Conservation (phyloP, 64 coral and sea anemone species). For the Trachythela sp. region DNA sequence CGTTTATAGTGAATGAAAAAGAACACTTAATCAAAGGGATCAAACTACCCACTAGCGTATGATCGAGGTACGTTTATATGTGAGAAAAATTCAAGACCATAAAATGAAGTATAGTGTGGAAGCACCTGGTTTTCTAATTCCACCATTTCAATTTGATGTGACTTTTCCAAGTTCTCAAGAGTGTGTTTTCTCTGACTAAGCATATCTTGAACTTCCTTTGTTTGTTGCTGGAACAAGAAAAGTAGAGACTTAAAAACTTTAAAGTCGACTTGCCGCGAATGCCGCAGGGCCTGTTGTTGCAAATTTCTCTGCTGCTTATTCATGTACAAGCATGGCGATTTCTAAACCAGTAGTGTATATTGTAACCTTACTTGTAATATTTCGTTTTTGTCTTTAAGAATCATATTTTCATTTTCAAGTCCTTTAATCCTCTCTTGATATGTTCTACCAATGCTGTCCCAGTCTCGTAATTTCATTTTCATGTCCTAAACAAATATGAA, state of each 20-base stretch:
- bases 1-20: too few species aligned
- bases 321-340: too few species aligned
- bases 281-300: too few species aligned
- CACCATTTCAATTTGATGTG: conserved; percentile 22
- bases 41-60: too few species aligned
- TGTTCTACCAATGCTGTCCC: conserved; percentile 1
- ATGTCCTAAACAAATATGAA: not conserved
- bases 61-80: too few species aligned
- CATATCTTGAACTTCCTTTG: not conserved
- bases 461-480: conserved; percentile 12
- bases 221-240: conserved; percentile 11
- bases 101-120: not conserved
- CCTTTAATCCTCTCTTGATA: conserved; percentile 8
- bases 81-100: too few species aligned
- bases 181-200: conserved; percentile 1
- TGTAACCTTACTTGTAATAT: not conserved
- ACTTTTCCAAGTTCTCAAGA: conserved; percentile 19
- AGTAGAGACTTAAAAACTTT: not conserved
- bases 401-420: conserved; percentile 10
- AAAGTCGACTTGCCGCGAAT: not conserved
- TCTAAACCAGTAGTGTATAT: too few species aligned
- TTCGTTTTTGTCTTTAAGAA: conserved; percentile 9
- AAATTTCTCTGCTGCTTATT: too few species aligned
- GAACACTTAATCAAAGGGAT: too few species aligned
- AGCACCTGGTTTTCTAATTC: not conserved